Evolutionary conservation across 2,113 vertebrate genomes (phyloP), one percentile per base, ranked within the genome.

Genomic region (Nibea albiflora): DNA sequence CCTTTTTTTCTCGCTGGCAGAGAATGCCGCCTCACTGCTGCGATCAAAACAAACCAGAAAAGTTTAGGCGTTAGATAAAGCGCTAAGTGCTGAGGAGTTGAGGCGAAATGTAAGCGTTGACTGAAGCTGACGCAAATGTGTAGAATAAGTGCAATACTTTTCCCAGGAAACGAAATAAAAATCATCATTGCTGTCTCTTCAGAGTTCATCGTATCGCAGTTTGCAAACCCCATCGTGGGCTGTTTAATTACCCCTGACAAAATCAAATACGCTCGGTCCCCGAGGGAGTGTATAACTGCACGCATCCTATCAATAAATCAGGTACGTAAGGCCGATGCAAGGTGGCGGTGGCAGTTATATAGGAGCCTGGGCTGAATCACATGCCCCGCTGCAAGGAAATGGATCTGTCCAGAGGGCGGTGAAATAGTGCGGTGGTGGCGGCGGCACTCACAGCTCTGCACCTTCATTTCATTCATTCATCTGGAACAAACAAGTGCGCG

Each of bases 401-500:
- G 80, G 69, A 92, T 75, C 88, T 95, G 90, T 95, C 90, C 58
- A 28, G 53, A 49, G 44, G 63, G 64, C 44, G 5, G 46, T 93
- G 90, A 96, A 95, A 93, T 93, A 92, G 92, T 78, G 76, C 71
- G 72, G 57, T 70, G 72, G 61, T 68, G 75, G 90, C 86, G 42
- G 63, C 44, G 67, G 90, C 88, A 92, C 81, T 93, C 88, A 78
- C 58, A 77, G 50, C 71, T 11, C 64, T 78, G 61, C 78, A 75
- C 76, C 90, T 92, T 89, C 76, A 94, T 93, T 95, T 94, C 92
- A 95, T 94, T 92, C 92, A 26, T 26, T 91, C 56, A 54, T 90
- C 80, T 76, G 83, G 86, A 93, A 90, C 60, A 90, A 89, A 93
- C 24, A 81, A 79, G 39, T 74, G 49, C 39, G 58, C 39, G 14